Conservation (phyloP, 2,888 invertebrate species). For the Drosophila pegasa region DNA sequence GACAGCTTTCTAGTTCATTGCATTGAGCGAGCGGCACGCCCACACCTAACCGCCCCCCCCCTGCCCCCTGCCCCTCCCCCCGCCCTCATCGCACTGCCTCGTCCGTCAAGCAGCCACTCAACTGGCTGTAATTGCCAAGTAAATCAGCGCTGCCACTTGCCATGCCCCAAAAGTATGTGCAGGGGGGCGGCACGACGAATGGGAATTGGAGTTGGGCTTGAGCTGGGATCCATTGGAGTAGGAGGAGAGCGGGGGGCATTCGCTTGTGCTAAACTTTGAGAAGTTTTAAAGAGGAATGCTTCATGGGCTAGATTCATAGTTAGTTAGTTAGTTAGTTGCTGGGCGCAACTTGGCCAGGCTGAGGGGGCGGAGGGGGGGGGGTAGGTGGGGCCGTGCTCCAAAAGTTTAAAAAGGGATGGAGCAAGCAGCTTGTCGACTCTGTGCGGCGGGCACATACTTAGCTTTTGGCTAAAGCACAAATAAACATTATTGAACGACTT, state of each 20-base stretch:
- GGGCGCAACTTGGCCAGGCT: slow-evolving; percentile 16
- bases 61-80: neutral
- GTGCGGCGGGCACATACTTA: neutral
- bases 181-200: neutral
- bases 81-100: slow-evolving; percentile 24
- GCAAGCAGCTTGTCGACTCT: slow-evolving; percentile 17
- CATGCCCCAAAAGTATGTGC: slow-evolving; percentile 71
- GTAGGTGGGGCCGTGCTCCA: neutral
- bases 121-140: slow-evolving; percentile 76
- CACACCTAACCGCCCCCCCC: slow-evolving; percentile 29
- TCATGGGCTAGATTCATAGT: slow-evolving; percentile 77
- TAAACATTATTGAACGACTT: slow-evolving; percentile 1
- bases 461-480: slow-evolving; percentile 1
- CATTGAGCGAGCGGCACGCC: slow-evolving; percentile 60
- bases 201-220: slow-evolving; percentile 13
- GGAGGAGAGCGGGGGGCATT: neutral
- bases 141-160: slow-evolving; percentile 79
- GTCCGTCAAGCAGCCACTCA: slow-evolving; percentile 66
- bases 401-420: slow-evolving; percentile 20
- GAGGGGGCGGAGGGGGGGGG: neutral
- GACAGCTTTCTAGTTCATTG: slow-evolving; percentile 80
- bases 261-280: slow-evolving; percentile 59
- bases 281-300: slow-evolving; percentile 78
- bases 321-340: slow-evolving; percentile 66
- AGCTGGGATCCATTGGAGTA: neutral